phyloP scores from a whole-genome alignment of 2,113 vertebrate genomes.

The Ahaetulla prasina region DNA sequence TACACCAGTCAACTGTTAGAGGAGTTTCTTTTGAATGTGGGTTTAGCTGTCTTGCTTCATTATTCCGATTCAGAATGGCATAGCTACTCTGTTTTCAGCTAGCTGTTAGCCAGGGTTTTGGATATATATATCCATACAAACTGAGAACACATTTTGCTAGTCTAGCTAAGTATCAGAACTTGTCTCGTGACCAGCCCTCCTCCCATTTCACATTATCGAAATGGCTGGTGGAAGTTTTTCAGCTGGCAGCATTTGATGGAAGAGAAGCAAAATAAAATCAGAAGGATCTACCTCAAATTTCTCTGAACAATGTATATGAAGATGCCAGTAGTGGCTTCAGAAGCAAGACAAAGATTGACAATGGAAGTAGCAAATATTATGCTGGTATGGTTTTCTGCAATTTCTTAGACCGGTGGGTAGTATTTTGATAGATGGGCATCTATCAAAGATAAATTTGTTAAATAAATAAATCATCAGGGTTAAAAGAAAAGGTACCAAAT shows the following conservation, averaged over 20 bases:
- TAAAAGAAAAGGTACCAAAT: background rate
- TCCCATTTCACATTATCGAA: background rate
- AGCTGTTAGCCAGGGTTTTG: background rate
- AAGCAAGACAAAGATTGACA: background rate
- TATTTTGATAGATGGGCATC: background rate
- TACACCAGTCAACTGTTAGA: background rate
- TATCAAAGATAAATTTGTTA: background rate
- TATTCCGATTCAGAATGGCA: background rate
- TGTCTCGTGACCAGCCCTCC: background rate
- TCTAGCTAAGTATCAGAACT: background rate
- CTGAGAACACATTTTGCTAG: background rate
- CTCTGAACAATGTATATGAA: background rate
- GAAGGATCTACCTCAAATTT: background rate
- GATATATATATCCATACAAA: background rate
- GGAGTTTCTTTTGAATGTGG: background rate
- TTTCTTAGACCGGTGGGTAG: background rate
- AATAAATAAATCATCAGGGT: background rate
- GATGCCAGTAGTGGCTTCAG: background rate
- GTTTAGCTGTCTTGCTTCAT: background rate
- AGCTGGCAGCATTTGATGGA: background rate
- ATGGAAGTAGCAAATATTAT: background rate
- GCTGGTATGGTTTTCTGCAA: background rate
- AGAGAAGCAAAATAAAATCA: background rate
- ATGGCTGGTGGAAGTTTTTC: background rate
- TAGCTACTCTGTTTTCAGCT: background rate